Conservation (phyloP, 1,140 invertebrate genomes). For the Zaprionus camerounensis region DNA sequence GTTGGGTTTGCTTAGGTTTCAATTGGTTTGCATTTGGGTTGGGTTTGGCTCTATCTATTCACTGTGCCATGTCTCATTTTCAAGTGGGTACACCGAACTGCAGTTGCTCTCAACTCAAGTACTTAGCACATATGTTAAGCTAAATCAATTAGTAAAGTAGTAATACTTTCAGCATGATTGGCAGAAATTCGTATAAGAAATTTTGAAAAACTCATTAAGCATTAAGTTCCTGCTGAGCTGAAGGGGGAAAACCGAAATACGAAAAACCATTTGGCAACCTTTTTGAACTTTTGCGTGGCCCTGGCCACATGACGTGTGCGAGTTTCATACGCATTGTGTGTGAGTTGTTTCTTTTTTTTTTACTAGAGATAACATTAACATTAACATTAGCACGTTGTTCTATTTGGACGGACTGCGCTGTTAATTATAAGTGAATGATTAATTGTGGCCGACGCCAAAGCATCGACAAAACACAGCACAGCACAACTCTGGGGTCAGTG, state of each 20-base stretch:
- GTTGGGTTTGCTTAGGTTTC: constrained; percentile 2
- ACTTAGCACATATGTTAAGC: constrained; percentile 1
- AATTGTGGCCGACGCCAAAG: constrained; percentile 65
- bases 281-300: constrained; percentile 54
- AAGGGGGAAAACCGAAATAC: constrained; percentile 15
- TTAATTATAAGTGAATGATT: constrained; percentile 81
- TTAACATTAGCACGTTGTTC: constrained; percentile 73
- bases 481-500: constrained; percentile 27
- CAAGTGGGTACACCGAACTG: constrained; percentile 50
- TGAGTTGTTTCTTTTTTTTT: too few relatives aligned
- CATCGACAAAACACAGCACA: constrained; percentile 46
- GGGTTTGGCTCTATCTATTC: constrained; percentile 21
- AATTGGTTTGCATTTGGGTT: neutral
- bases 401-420: constrained; percentile 68
- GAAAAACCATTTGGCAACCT: constrained; percentile 75
- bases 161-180: neutral
- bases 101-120: constrained; percentile 14
- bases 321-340: constrained; percentile 41
- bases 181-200: neutral
- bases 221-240: neutral
- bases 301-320: constrained; percentile 40
- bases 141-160: neutral
- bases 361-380: constrained; percentile 59
- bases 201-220: constrained; percentile 9
- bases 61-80: constrained; percentile 52